Percentiles rank a stretch among this genome's conserved stretches.
Evolutionary conservation across 2,888 invertebrate species (phyloP).

Genomic region (Horisme vitalbata): DNA sequence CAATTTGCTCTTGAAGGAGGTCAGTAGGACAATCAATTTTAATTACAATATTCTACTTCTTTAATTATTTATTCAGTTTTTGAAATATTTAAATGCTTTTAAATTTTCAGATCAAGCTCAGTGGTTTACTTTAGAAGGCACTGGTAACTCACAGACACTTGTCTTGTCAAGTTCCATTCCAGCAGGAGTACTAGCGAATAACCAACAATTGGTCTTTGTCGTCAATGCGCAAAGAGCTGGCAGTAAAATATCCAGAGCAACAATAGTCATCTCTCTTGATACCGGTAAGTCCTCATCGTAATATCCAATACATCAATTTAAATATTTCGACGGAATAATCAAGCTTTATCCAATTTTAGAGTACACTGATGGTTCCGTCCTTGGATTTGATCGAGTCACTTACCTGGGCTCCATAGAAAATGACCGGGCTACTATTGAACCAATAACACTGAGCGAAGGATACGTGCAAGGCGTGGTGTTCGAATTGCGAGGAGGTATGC

Average conservation of each 20-base stretch:
- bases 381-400: slow-evolving; percentile 38
- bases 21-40: too few relatives aligned
- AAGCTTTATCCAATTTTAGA: too few relatives aligned
- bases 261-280: slow-evolving; percentile 34
- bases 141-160: slow-evolving; percentile 28
- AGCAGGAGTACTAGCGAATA: slow-evolving; percentile 34
- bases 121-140: slow-evolving; percentile 28
- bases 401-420: slow-evolving; percentile 40
- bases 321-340: too few relatives aligned
- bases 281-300: slow-evolving; percentile 26
- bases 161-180: slow-evolving; percentile 34
- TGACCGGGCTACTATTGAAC: slow-evolving; percentile 22
- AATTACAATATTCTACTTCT: too few relatives aligned
- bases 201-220: slow-evolving; percentile 37
- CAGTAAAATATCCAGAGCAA: slow-evolving; percentile 30
- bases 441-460: slow-evolving; percentile 40
- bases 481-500: slow-evolving; percentile 39
- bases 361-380: slow-evolving; percentile 2
- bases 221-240: slow-evolving; percentile 29
- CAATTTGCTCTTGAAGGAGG: slow-evolving; percentile 41
- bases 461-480: slow-evolving; percentile 37
- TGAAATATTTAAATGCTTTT: neutral
- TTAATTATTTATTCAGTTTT: too few relatives aligned
- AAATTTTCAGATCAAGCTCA: slow-evolving; percentile 16
- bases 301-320: too few relatives aligned